Evolutionary conservation across 2,797 vertebrate genomes (phyloP).

Genomic region (Chelon labrosus): DNA sequence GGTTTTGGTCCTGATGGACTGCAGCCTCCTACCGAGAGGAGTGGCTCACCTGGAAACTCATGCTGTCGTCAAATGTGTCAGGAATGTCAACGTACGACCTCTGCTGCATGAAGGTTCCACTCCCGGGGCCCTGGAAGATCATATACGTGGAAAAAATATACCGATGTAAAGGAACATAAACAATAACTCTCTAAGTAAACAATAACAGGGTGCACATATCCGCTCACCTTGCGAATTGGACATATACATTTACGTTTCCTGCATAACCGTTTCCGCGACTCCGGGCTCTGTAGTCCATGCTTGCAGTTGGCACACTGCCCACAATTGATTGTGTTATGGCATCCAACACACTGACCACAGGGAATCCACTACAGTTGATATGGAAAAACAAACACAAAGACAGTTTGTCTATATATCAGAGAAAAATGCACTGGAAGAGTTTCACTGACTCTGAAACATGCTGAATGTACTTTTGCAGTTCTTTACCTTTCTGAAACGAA

Average conservation of each 20-base stretch:
- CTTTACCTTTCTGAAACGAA: conserved; percentile 84
- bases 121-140: conserved; percentile 48
- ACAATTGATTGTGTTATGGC: conserved; percentile 87
- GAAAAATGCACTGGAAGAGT: neutral
- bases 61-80: conserved; percentile 62
- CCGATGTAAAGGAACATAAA: neutral
- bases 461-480: neutral
- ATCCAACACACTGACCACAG: conserved; percentile 90
- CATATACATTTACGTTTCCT: conserved; percentile 83
- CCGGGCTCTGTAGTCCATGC: conserved; percentile 70
- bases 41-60: conserved; percentile 63
- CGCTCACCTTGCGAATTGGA: conserved; percentile 82
- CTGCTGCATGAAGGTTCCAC: conserved; percentile 32
- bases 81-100: conserved; percentile 47
- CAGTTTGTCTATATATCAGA: neutral
- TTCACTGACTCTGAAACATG: neutral
- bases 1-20: too few relatives aligned
- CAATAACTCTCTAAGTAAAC: neutral
- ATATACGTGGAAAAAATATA: neutral
- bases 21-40: neutral
- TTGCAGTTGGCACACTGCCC: conserved; percentile 90
- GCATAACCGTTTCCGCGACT: conserved; percentile 76
- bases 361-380: conserved; percentile 85
- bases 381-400: conserved; percentile 14
- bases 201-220: neutral